Conservation (phyloP, 1,140 invertebrate genomes). For the Macrobrachium nipponense region DNA sequence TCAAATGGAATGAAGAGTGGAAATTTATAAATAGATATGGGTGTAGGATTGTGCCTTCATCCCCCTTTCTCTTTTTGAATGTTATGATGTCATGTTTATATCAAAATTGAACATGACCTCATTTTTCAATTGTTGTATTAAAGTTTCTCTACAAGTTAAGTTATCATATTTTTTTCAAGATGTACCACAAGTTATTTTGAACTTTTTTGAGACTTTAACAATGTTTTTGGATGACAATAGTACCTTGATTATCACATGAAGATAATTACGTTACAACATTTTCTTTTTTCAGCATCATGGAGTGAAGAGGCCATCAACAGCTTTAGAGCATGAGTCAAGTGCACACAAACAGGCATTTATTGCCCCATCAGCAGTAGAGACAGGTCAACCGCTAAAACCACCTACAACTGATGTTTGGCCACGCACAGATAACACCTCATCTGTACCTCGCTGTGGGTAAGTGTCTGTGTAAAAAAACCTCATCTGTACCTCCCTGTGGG, state of each 20-base stretch:
- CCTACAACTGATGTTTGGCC: conserved; percentile 28
- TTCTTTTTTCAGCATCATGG: conserved; percentile 5
- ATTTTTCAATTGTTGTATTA: too few relatives aligned
- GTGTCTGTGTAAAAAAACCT: not conserved
- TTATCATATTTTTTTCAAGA: too few relatives aligned
- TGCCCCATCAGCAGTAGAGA: conserved; percentile 27
- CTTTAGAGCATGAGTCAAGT: conserved; percentile 26
- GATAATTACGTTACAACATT: not conserved
- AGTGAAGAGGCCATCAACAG: conserved; percentile 20
- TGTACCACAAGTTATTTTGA: too few relatives aligned
- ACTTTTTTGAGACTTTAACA: not conserved
- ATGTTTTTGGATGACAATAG: conserved; percentile 51
- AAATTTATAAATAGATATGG: too few relatives aligned
- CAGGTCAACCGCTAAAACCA: conserved; percentile 39
- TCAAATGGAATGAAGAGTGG: too few relatives aligned
- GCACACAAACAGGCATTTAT: conserved; percentile 40
- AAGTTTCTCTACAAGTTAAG: too few relatives aligned
- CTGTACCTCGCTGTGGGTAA: conserved; percentile 25
- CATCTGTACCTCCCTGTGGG: conserved; percentile 5
- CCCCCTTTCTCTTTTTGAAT: too few relatives aligned
- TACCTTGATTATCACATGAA: not conserved
- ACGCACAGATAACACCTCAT: conserved; percentile 8
- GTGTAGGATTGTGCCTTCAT: too few relatives aligned
- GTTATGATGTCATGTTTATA: too few relatives aligned
- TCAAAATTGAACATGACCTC: too few relatives aligned